Evolutionary conservation across 2,113 vertebrate genomes (phyloP).

Genomic region (Amblyornis subalaris): DNA sequence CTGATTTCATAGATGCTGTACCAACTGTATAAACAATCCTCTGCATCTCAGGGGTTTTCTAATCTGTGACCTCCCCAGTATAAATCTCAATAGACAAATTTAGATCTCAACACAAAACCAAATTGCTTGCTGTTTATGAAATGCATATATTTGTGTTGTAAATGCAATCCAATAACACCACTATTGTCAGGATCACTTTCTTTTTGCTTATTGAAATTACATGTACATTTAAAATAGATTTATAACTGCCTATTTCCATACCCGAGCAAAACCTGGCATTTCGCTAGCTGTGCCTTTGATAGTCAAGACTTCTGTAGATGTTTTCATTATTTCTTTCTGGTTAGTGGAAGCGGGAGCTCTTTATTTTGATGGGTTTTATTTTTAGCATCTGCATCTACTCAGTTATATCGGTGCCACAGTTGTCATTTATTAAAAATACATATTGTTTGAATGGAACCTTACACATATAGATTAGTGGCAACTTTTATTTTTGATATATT

Average conservation of each 20-base stretch:
- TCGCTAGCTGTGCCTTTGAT: conserved; percentile 23
- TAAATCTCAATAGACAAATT: conserved; percentile 23
- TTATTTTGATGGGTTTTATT: conserved; percentile 32
- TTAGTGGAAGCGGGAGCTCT: background rate
- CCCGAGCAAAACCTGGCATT: background rate
- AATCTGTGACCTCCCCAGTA: background rate
- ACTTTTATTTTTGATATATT: background rate
- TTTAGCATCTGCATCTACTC: conserved; percentile 1
- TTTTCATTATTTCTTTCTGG: conserved; percentile 5
- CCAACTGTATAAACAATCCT: background rate
- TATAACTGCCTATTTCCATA: conserved; percentile 29
- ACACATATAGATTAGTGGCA: background rate
- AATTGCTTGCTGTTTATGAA: background rate
- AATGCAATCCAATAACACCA: background rate
- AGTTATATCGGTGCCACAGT: background rate
- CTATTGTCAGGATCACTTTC: background rate
- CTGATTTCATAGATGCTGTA: background rate
- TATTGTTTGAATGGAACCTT: background rate
- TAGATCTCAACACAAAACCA: background rate
- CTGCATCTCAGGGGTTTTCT: background rate
- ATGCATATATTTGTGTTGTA: background rate
- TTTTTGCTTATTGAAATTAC: conserved; percentile 29
- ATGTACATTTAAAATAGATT: conserved; percentile 35
- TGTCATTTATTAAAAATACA: background rate
- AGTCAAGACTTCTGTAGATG: conserved; percentile 23